These are phyloP conservation scores for Noctilio leporinus DNA, from an alignment of 2,113 vertebrate genomes.

Conservation along the genomic window DNA sequence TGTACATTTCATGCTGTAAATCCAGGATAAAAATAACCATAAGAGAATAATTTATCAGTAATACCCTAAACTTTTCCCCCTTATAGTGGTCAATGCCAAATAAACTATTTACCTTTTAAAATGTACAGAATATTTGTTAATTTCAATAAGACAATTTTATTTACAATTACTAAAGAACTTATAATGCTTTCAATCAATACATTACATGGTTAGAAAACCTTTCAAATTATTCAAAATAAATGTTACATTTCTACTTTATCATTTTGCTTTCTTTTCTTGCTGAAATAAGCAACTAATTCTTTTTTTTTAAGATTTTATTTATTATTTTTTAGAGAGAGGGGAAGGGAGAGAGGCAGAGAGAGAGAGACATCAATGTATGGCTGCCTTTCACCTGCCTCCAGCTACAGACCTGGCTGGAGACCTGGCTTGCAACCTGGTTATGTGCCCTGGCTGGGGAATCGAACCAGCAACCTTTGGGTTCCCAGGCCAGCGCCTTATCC, in stretches of 20 bases:
- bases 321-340: too few species aligned
- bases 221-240: background rate
- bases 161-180: background rate
- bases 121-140: background rate
- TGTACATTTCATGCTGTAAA: background rate
- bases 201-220: background rate
- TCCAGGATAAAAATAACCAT: background rate
- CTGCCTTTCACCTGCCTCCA: too few species aligned
- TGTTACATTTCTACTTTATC: background rate
- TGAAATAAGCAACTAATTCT: background rate
- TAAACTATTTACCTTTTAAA: conserved; percentile 5
- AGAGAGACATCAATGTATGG: too few species aligned
- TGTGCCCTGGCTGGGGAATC: too few species aligned
- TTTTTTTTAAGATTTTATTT: background rate
- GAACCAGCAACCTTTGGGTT: too few species aligned
- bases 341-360: too few species aligned
- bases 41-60: background rate
- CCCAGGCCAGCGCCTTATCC: too few species aligned
- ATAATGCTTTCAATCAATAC: background rate
- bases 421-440: too few species aligned
- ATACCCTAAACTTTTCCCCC: background rate
- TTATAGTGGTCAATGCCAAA: background rate
- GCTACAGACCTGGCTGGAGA: too few species aligned
- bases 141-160: background rate
- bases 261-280: background rate